Base-by-base conservation (phyloP, 1,140 invertebrate genomes). In the Tetramorium alpestre region DNA sequence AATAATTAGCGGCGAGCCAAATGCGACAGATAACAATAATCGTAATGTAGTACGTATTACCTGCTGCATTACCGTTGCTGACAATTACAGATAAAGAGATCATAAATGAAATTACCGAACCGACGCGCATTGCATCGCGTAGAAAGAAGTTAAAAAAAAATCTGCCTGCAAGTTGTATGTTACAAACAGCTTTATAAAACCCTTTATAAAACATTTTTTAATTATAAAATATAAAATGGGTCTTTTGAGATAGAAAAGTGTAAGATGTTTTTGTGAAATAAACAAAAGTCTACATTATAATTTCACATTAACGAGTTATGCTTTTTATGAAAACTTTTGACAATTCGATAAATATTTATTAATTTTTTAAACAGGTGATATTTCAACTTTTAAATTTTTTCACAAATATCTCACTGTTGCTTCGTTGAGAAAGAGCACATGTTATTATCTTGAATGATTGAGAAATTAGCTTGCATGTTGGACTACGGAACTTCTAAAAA, bases 21-120 rank as follows among this genome's bases (percentile, higher is more conserved):
- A 38, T 54, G 47, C 51, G 33, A n/a, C 62, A 65, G 69, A 75
- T 84, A 84, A 73, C 60, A 67, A 82, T 73, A 82, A 25, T 28
- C 38, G 18, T 58, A 72, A 47, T 72, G 65, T n/a, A 82, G 80
- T 41, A 54, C n/a, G 18, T 18, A 25, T 10, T 47, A 60, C 72
- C 67, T 41, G 22, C 25, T 47, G 41, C 51, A 44, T 84, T 62
- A 67, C 13, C 7, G 80, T 81, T 56, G n/a, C 69, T 25, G 80
- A 73, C 69, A 73, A 60, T 84, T 84, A 49, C 10, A 60, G 80
- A 84, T 84, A 84, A 84, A 60, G 28, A 62, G 28, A 38, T 5
- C 41, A 75, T 75, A 75, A 84, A 56, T 84, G 54, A 84, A 75
- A 84, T 84, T 75, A 75, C 28, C 54, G 18, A 82, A 73, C 38